Evolutionary conservation across 2,888 invertebrate species (phyloP).

Genomic region (Pterostichus niger): DNA sequence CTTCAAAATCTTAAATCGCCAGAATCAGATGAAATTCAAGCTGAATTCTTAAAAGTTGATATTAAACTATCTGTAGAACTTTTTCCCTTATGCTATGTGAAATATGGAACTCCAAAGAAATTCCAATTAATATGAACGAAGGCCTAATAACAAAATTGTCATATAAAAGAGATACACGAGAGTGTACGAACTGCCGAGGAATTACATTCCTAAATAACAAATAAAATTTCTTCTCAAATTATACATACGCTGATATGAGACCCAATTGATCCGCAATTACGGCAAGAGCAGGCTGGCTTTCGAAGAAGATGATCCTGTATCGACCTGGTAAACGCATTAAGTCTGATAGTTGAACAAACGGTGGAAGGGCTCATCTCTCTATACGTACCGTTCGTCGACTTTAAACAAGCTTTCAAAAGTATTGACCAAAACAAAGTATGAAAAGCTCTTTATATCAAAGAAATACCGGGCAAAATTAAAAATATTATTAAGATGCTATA

Average conservation of each 20-base stretch:
- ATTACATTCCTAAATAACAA: constrained; percentile 22
- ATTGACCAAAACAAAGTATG: too few relatives aligned
- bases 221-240: constrained; percentile 12
- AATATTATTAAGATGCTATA: too few relatives aligned
- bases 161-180: constrained; percentile 18
- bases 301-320: neutral
- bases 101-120: too few relatives aligned
- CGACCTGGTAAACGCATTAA: constrained; percentile 40
- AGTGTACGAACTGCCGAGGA: constrained; percentile 49
- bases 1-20: neutral
- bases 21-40: neutral
- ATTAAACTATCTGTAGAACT: neutral
- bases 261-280: neutral
- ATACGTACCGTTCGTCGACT: constrained; percentile 31
- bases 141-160: too few relatives aligned
- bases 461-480: too few relatives aligned
- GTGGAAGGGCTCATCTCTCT: neutral
- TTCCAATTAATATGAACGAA: neutral
- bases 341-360: constrained; percentile 29
- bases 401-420: constrained; percentile 35
- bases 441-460: too few relatives aligned
- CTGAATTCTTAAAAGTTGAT: neutral
- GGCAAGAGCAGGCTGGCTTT: constrained; percentile 46
- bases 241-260: neutral
- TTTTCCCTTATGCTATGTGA: too few relatives aligned